A percentile compares a stretch with the other conserved stretches of the same genome.
Evolutionary conservation across 2,888 invertebrate genomes (phyloP).

Genomic region (Melanargia galathea): DNA sequence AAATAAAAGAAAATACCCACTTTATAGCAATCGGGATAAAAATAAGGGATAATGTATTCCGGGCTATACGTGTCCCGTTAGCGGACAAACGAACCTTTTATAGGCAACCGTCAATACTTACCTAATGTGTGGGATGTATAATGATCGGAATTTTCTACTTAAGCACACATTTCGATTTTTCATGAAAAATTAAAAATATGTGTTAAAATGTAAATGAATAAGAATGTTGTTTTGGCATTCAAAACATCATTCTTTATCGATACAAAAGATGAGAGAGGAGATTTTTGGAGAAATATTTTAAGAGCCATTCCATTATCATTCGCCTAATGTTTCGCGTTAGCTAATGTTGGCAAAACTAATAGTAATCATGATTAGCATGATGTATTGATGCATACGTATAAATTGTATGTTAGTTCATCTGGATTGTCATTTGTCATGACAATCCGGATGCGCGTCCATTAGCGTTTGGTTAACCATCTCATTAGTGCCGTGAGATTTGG

Average conservation of each 20-base stretch:
- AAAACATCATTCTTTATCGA: too few relatives aligned
- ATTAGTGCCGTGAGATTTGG: conserved; percentile 67
- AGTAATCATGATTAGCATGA: neutral
- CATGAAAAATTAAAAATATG: too few relatives aligned
- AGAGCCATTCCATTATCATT: too few relatives aligned
- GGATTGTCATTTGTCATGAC: conserved; percentile 60
- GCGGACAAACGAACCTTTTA: conserved; percentile 45
- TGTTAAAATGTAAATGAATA: too few relatives aligned
- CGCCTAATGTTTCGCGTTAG: too few relatives aligned
- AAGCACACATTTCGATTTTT: neutral
- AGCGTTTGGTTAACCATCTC: conserved; percentile 71
- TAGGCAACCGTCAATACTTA: conserved; percentile 22
- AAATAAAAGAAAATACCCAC: conserved; percentile 35
- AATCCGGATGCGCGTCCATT: conserved; percentile 57
- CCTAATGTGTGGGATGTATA: conserved; percentile 26
- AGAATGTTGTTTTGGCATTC: too few relatives aligned
- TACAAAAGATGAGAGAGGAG: too few relatives aligned
- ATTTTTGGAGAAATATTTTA: too few relatives aligned
- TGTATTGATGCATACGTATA: conserved; percentile 28
- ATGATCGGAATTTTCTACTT: conserved; percentile 17
- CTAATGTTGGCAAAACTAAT: neutral
- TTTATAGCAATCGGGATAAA: conserved; percentile 42
- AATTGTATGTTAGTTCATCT: conserved; percentile 49
- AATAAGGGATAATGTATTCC: conserved; percentile 49
- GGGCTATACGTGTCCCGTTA: conserved; percentile 43